Base-by-base conservation (phyloP, 2,113 vertebrate genomes). In the Melanocharis versteri region DNA sequence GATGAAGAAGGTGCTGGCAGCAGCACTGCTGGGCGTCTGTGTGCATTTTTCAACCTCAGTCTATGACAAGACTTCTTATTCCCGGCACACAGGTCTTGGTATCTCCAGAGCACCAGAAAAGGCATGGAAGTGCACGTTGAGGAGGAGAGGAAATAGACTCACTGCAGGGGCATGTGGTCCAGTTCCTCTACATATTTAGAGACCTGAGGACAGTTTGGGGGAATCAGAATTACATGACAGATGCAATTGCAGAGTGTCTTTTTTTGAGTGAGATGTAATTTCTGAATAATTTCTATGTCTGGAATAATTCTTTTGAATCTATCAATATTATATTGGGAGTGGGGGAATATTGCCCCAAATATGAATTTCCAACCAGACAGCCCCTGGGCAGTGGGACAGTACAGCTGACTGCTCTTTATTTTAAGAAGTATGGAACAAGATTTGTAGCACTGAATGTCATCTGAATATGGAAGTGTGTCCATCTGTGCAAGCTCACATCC, bases 391-490 rank as follows among this genome's bases (percentile, higher is more conserved):
- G 27, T 31, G 42, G 31, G 16, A 33, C 23, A 23, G 20, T n/a
- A 31, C 2, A 30, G 10, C 19, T 73, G 50, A 7, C 23, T 65
- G 16, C 40, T 58, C 69, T 50, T 77, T 37, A 10, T 56, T 54
- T 6, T 56, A 47, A n/a, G 40, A 77, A 62, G 47, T 33, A 9
- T 3, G 11, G 33, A 83, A 57, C 42, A 60, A 56, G 44, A 50
- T 47, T 27, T 47, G 35, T 40, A n/a, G 26, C 0, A 0, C 44
- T 60, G 45, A 68, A 28, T 60, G 44, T 17, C 4, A 3, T 39
- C 57, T 77, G 71, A 17, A 58, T 54, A 48, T 68, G 50, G 20
- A 30, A 48, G 5, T 51, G 5, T 15, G 20, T 60, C 48, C 42
- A 27, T 79, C 31, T 62, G 35, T 70, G 39, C 21, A 33, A 50